Evolutionary conservation across 2,888 invertebrate species (phyloP).

Genomic region (Caenorhabditis drosophilae): DNA sequence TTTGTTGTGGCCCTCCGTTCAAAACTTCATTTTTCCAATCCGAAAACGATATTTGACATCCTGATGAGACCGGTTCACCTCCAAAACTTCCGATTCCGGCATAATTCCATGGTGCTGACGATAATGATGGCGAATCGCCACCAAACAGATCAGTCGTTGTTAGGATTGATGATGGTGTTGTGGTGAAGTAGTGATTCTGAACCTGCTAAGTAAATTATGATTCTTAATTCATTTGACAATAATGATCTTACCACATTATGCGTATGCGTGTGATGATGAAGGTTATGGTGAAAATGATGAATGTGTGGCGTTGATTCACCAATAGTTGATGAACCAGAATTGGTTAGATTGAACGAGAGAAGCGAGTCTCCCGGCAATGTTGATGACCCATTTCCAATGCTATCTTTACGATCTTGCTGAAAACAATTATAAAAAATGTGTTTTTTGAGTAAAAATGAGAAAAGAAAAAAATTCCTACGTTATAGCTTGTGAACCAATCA

Average conservation of each 20-base stretch:
- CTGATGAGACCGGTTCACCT: neutral
- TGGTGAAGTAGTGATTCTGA: constrained; percentile 34
- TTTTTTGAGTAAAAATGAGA: neutral
- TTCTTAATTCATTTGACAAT: neutral
- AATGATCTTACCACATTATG: constrained; percentile 40
- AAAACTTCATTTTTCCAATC: constrained; percentile 30
- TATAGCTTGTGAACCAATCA: constrained; percentile 15
- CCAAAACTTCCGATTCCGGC: neutral
- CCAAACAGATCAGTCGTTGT: too few species aligned
- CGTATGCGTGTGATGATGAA: constrained; percentile 46
- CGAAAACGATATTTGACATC: constrained; percentile 20
- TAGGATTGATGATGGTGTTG: neutral
- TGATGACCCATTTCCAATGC: neutral
- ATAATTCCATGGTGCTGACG: neutral
- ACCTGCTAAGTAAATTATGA: constrained; percentile 17
- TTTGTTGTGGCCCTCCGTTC: too few species aligned
- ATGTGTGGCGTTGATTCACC: constrained; percentile 18
- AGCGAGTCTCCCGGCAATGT: neutral
- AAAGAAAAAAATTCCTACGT: constrained; percentile 1
- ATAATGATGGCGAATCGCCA: too few species aligned
- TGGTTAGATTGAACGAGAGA: neutral
- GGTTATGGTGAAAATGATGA: constrained; percentile 40
- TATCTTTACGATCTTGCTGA: neutral
- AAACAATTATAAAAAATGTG: too few species aligned
- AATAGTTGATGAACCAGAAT: too few species aligned